These are phyloP conservation scores for Darevskia nairensis DNA, from an alignment of 2,797 vertebrate species.

Conservation along the genomic window DNA sequence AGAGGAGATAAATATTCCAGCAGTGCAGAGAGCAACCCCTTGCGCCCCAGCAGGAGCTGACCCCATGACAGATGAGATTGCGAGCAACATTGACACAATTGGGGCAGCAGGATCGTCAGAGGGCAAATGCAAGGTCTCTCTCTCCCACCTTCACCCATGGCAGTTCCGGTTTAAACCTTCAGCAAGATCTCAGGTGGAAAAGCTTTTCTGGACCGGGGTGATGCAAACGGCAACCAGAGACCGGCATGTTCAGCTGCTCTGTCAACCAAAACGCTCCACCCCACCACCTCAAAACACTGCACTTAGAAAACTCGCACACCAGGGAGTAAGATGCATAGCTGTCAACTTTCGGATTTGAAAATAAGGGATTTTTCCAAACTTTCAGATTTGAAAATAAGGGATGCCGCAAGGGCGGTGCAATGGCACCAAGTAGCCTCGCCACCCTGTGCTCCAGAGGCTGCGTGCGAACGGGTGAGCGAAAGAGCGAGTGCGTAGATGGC, in stretches of 20 bases:
- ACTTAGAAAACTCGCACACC: neutral
- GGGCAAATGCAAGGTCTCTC: conserved; percentile 11
- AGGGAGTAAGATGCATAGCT: neutral
- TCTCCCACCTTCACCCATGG: conserved; percentile 16
- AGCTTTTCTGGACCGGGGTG: no score
- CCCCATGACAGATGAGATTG: conserved; percentile 72
- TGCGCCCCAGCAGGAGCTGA: conserved; percentile 65
- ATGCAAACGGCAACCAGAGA: neutral
- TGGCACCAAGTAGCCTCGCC: no score
- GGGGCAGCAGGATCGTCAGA: conserved; percentile 22
- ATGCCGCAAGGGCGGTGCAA: no score
- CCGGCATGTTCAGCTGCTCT: neutral
- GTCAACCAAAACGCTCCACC: fast-evolving
- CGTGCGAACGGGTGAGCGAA: no score
- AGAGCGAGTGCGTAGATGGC: no score
- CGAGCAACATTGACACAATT: conserved; percentile 68
- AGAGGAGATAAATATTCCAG: conserved; percentile 74
- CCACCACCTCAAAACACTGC: no score
- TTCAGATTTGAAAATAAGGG: no score
- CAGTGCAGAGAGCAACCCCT: conserved; percentile 63
- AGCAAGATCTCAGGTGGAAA: neutral
- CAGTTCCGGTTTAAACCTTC: neutral
- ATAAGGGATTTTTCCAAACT: no score
- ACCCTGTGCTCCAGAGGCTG: no score
- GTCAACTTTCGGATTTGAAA: no score